Evolutionary conservation across 1,140 invertebrate species (phyloP), one percentile per base, ranked within the genome.

Genomic region (Protaetia brevitarsis): DNA sequence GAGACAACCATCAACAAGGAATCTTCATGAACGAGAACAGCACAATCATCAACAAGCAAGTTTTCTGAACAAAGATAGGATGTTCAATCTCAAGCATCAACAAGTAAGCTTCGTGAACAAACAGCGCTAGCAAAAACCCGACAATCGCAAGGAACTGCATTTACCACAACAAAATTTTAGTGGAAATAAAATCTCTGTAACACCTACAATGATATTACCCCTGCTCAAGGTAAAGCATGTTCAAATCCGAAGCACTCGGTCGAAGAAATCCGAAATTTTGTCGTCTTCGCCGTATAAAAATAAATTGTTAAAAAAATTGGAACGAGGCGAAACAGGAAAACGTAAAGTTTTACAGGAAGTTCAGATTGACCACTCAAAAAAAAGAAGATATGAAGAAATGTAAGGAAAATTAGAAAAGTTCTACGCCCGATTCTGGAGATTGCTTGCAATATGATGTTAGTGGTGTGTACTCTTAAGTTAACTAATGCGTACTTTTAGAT

Each of bases 211-310:
- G n/a, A 34, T 34, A 34, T 7, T 31, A 31, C 59, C 59, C 16
- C 13, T 62, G 7, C 59, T 26, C 8, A 62, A 62, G 23, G 7
- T 31, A 31, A 26, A 62, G 34, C 11, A 34, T 21, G 27, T 21
- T 11, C 23, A 29, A 31, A 62, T 16, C 23, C 23, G 23, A 31
- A 62, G 29, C 30, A 31, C n/a, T 23, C 11, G 6, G 34, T n/a
- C 28, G 11, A 5, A 30, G 16, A 62, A 30, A 62, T 62, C 59
- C 13, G 59, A 62, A 62, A 62, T 62, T 16, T 34, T 62, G 34
- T 62, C 59, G 11, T 21, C 10, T 31, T 31, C 59, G 23, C 59
- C 29, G 8, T 62, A 21, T 23, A 62, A 62, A 30, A 30, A 34
- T 62, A 30, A 29, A 16, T 23, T 62, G 59, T 34, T 34, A 34